Conservation (phyloP, 2,113 vertebrate species). For the Anhinga anhinga region DNA sequence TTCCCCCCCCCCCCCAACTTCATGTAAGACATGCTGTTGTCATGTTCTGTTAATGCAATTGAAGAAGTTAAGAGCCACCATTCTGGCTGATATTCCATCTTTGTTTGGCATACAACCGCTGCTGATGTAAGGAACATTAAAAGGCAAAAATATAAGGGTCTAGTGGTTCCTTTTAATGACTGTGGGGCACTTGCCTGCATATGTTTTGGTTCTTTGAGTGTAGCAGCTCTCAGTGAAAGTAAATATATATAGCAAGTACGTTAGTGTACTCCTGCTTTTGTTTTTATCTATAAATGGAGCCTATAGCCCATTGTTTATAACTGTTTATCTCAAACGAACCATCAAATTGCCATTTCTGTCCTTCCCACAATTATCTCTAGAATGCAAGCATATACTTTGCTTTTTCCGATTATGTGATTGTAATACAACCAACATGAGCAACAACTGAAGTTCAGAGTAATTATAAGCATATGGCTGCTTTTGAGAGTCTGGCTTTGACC, state of each 20-base stretch:
- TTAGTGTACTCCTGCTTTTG: neutral
- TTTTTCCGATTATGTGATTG: slow-evolving; percentile 8
- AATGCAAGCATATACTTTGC: slow-evolving; percentile 1
- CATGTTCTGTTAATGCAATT: neutral
- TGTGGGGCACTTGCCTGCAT: neutral
- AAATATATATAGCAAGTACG: neutral
- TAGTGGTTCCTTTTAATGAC: neutral
- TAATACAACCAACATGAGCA: neutral
- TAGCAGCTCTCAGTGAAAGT: neutral
- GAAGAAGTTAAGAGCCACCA: neutral
- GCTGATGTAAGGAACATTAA: neutral
- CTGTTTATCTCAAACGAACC: slow-evolving; percentile 11
- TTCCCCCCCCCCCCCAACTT: neutral
- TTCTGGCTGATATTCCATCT: neutral
- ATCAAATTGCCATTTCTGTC: neutral
- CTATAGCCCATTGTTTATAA: slow-evolving; percentile 3
- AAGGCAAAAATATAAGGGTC: neutral
- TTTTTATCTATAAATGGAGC: slow-evolving; percentile 17
- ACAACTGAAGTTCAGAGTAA: slow-evolving; percentile 8
- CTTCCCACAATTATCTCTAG: slow-evolving; percentile 31
- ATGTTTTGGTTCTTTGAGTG: neutral
- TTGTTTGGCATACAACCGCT: neutral
- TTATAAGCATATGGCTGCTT: neutral
- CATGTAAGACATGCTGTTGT: neutral
- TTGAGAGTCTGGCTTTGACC: neutral